phyloP scores from a whole-genome alignment of 2,888 invertebrate genomes.

The Clivina fossor region DNA sequence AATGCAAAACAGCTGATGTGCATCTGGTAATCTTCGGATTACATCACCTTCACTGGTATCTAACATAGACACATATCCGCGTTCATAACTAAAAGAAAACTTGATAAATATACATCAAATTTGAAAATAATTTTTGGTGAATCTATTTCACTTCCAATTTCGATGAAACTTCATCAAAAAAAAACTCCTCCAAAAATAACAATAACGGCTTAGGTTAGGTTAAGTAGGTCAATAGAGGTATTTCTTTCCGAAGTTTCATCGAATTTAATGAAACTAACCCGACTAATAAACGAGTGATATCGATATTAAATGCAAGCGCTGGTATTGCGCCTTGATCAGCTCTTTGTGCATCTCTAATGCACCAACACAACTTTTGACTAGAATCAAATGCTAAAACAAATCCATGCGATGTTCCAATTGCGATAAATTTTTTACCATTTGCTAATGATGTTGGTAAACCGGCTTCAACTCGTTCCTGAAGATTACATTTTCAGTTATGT shows the following conservation, averaged over 20 bases:
- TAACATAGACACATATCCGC: slow-evolving; percentile 89
- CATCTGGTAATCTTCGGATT: slow-evolving; percentile 73
- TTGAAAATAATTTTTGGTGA: slow-evolving; percentile 8
- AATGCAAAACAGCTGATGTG: slow-evolving; percentile 80
- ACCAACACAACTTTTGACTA: slow-evolving; percentile 88
- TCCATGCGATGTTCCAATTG: slow-evolving; percentile 94
- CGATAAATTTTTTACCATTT: slow-evolving; percentile 73
- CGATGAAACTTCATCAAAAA: no score
- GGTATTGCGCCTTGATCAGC: slow-evolving; percentile 77
- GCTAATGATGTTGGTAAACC: slow-evolving; percentile 86
- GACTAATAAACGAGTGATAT: slow-evolving; percentile 81
- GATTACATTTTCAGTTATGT: no score
- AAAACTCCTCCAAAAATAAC: no score
- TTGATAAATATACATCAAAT: slow-evolving; percentile 1
- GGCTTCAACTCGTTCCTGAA: slow-evolving; percentile 83
- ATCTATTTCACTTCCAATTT: slow-evolving; percentile 4
- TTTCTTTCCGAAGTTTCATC: no score
- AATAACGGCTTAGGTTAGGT: no score
- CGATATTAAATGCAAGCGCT: slow-evolving; percentile 82
- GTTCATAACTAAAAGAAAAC: slow-evolving; percentile 56
- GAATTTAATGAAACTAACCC: no score
- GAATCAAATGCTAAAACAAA: slow-evolving; percentile 83
- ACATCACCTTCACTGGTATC: slow-evolving; percentile 81
- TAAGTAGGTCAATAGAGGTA: no score
- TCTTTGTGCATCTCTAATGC: slow-evolving; percentile 69